A percentile compares a stretch with the other conserved stretches of the same genome.
Conservation (phyloP, 2,797 vertebrate genomes). For the Simalia tracyae region DNA sequence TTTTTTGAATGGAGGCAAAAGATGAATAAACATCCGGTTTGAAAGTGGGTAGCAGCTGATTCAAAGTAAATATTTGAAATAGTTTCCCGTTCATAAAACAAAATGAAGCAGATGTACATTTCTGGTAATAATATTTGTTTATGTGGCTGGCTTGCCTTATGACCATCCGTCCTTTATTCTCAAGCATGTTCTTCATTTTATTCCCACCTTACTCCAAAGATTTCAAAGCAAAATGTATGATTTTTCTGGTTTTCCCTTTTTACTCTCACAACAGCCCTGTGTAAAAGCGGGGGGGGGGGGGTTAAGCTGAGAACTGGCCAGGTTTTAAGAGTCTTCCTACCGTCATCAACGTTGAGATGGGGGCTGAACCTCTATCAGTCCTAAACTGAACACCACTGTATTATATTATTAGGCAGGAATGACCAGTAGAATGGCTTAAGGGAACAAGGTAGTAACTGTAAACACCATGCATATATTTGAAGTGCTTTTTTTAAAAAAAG, state of each 20-base stretch:
- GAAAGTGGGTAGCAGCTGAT: not conserved
- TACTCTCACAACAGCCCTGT: constrained; percentile 43
- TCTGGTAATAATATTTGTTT: not conserved
- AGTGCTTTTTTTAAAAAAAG: not conserved
- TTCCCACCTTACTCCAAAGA: not conserved
- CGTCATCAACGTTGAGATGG: too few relatives aligned
- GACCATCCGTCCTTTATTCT: not conserved
- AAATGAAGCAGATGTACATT: not conserved
- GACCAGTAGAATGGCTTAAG: not conserved
- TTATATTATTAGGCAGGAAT: not conserved
- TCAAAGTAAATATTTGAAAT: not conserved
- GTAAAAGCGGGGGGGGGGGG: too few relatives aligned
- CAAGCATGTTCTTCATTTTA: not conserved
- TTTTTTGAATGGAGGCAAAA: too few relatives aligned
- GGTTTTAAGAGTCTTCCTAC: not conserved
- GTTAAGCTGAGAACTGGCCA: not conserved
- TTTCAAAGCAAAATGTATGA: not conserved
- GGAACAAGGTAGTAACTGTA: not conserved
- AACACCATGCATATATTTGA: not conserved
- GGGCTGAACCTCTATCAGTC: too few relatives aligned
- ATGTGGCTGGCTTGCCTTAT: not conserved
- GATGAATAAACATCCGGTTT: not conserved
- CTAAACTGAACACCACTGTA: too few relatives aligned
- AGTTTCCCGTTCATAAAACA: not conserved
- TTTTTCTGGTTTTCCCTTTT: not conserved